Evolutionary conservation across 2,888 invertebrate species (phyloP).

Genomic region (Drosophila flavopinicola): DNA sequence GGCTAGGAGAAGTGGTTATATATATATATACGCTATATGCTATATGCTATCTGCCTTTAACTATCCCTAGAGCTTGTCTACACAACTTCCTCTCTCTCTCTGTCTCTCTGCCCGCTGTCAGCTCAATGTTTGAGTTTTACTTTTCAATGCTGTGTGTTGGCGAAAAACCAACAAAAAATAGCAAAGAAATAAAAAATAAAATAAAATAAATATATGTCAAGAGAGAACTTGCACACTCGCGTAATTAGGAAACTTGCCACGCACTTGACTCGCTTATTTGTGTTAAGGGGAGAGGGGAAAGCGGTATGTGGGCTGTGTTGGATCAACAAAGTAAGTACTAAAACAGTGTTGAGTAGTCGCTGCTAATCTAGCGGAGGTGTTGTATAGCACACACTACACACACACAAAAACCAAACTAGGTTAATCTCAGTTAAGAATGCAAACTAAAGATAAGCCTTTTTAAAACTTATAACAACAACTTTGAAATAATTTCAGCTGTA

Average conservation of each 20-base stretch:
- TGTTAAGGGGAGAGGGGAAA: neutral
- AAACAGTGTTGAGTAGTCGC: slow-evolving; percentile 27
- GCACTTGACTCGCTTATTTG: slow-evolving; percentile 70
- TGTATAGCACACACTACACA: neutral
- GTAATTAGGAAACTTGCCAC: slow-evolving; percentile 78
- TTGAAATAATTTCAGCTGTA: neutral
- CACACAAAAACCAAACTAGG: slow-evolving; percentile 42
- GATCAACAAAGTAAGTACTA: slow-evolving; percentile 38
- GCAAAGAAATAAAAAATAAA: neutral
- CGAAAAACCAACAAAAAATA: slow-evolving; percentile 41
- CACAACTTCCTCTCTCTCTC: neutral
- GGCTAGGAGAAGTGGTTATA: slow-evolving; percentile 47
- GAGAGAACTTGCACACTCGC: slow-evolving; percentile 61
- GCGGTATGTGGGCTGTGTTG: neutral
- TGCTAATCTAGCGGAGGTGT: slow-evolving; percentile 38
- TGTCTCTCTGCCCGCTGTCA: neutral
- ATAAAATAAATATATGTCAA: slow-evolving; percentile 58
- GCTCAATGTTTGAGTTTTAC: slow-evolving; percentile 38
- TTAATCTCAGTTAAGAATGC: slow-evolving; percentile 21
- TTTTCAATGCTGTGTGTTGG: slow-evolving; percentile 43
- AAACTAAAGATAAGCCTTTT: neutral
- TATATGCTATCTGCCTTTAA: slow-evolving; percentile 5
- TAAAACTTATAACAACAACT: neutral
- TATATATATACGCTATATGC: slow-evolving; percentile 16
- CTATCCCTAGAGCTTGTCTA: neutral